phyloP scores from a whole-genome alignment of 2,113 vertebrate species.

The Diadophis punctatus region DNA sequence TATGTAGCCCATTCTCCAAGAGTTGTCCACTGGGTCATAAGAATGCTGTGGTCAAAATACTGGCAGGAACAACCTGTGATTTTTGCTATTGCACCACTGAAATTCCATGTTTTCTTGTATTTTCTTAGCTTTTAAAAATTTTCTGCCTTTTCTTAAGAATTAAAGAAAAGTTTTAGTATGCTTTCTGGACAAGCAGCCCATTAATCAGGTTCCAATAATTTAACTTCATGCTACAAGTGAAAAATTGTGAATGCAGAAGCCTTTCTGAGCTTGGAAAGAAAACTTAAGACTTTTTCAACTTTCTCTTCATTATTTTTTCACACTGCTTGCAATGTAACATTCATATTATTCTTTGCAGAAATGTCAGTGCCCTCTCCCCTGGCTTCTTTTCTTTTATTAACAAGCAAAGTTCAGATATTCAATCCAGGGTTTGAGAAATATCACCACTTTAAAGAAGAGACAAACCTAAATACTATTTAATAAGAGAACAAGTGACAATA shows the following conservation, averaged over 20 bases:
- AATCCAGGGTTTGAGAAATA: slow-evolving; percentile 1
- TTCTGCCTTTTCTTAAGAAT: not conserved
- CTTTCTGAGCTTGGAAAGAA: not conserved
- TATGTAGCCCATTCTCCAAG: not conserved
- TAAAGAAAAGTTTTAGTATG: not conserved
- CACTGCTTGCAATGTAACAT: slow-evolving; percentile 8
- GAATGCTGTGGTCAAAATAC: not conserved
- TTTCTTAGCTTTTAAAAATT: not conserved
- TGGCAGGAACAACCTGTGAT: not conserved
- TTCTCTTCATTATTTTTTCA: slow-evolving; percentile 14
- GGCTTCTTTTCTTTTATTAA: not conserved
- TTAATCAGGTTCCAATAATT: slow-evolving; percentile 2
- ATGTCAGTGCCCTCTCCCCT: not conserved
- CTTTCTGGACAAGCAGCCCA: not conserved
- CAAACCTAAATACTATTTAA: not conserved
- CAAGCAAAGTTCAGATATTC: not conserved
- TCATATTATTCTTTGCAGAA: not conserved
- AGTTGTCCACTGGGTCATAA: not conserved
- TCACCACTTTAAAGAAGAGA: not conserved
- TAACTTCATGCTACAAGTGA: not conserved
- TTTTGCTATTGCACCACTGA: not conserved
- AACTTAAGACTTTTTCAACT: not conserved
- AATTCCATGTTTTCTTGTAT: not conserved
- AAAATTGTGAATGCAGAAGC: not conserved
- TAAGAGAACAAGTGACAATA: not conserved